Evolutionary conservation across 2,888 invertebrate species (phyloP).

Genomic region (Xylocampa areola): DNA sequence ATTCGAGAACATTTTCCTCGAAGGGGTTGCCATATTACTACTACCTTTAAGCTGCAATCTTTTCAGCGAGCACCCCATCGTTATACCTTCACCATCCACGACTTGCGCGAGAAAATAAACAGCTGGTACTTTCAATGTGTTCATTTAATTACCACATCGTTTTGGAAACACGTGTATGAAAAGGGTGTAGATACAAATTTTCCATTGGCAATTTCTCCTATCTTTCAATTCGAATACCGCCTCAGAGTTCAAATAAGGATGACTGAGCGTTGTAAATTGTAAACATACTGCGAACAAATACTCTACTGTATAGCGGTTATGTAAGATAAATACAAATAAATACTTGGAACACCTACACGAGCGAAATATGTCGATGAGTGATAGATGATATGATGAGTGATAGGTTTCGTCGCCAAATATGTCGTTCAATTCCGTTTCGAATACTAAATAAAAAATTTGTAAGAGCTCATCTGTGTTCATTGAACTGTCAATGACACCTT

Average conservation of each 20-base stretch:
- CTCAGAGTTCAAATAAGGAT: slow-evolving; percentile 16
- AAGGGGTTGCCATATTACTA: slow-evolving; percentile 15
- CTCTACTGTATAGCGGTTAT: slow-evolving; percentile 27
- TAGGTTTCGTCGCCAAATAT: slow-evolving; percentile 19
- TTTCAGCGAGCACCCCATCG: slow-evolving; percentile 32
- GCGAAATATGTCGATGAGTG: slow-evolving; percentile 35
- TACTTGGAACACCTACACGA: slow-evolving; percentile 27
- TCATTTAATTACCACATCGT: slow-evolving; percentile 26
- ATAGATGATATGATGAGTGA: slow-evolving; percentile 28
- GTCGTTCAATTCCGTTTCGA: slow-evolving; percentile 6
- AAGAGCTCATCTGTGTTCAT: slow-evolving; percentile 1
- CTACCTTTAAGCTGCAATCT: slow-evolving; percentile 21
- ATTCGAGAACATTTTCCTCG: slow-evolving; percentile 20
- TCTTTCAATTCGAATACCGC: slow-evolving; percentile 17
- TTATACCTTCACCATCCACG: slow-evolving; percentile 40
- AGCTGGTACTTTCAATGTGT: slow-evolving; percentile 35
- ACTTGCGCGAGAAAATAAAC: slow-evolving; percentile 43
- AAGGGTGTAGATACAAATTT: neutral
- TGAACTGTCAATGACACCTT: neutral
- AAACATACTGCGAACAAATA: slow-evolving; percentile 24
- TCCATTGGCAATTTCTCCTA: slow-evolving; percentile 1
- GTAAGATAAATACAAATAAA: slow-evolving; percentile 25
- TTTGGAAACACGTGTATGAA: slow-evolving; percentile 2
- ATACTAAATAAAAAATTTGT: slow-evolving; percentile 15
- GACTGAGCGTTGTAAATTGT: slow-evolving; percentile 17